Evolutionary conservation across 1,140 invertebrate genomes (phyloP).

Genomic region (Cecropterus lyciades): DNA sequence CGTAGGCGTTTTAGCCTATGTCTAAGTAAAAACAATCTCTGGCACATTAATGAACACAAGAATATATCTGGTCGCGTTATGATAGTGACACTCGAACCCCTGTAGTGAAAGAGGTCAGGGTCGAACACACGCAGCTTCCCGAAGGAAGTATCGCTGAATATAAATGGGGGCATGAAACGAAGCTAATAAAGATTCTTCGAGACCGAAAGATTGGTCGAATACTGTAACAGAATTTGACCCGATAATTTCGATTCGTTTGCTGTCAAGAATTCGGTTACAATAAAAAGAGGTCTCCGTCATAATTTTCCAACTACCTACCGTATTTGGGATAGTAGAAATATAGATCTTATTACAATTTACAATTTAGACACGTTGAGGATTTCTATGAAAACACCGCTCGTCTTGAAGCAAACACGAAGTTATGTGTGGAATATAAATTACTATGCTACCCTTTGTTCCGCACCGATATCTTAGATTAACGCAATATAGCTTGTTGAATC

Average conservation of each 20-base stretch:
- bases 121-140: conserved; percentile 1
- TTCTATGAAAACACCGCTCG: not conserved
- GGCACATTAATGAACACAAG: too few species aligned
- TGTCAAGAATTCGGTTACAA: not conserved
- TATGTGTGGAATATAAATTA: conserved; percentile 10
- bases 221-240: not conserved
- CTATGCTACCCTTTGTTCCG: not conserved
- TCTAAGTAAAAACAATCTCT: too few species aligned
- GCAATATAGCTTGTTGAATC: not conserved
- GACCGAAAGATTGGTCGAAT: not conserved
- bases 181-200: conserved; percentile 6
- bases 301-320: too few species aligned
- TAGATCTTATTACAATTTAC: too few species aligned
- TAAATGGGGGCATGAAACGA: not conserved
- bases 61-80: not conserved
- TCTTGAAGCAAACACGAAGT: not conserved
- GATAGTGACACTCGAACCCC: not conserved
- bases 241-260: not conserved
- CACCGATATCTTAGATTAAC: not conserved
- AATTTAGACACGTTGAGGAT: too few species aligned
- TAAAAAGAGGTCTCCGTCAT: not conserved
- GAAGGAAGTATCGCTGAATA: not conserved
- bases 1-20: not conserved
- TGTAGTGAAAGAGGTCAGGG: conserved; percentile 1
- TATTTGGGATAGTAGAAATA: too few species aligned